Evolutionary conservation across 2,113 vertebrate genomes (phyloP).

Genomic region (Dicerorhinus sumatrensis): DNA sequence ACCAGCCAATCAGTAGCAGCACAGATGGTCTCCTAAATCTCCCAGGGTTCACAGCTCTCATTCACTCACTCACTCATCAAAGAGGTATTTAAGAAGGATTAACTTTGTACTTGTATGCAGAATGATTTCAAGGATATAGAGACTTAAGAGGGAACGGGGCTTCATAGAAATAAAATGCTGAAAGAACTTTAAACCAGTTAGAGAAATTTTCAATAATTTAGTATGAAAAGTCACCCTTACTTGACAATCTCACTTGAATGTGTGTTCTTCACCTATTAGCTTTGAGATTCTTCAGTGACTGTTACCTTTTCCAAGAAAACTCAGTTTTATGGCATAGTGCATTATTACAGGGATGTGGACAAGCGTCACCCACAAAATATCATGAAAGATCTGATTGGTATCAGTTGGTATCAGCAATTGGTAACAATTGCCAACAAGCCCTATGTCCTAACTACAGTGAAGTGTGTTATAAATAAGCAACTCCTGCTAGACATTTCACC

Average conservation of each 20-base stretch:
- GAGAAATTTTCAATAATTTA: conserved; percentile 19
- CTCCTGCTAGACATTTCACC: not conserved
- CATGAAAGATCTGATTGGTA: not conserved
- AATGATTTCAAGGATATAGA: not conserved
- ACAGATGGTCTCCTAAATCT: not conserved
- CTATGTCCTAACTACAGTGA: not conserved
- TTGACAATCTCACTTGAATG: not conserved
- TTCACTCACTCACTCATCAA: not conserved
- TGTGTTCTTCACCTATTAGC: conserved; percentile 24
- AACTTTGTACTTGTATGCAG: not conserved
- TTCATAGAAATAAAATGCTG: not conserved
- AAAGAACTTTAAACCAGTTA: not conserved
- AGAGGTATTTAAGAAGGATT: not conserved
- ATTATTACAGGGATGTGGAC: not conserved
- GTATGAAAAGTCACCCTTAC: not conserved
- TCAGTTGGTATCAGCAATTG: too few species aligned
- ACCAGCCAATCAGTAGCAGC: not conserved
- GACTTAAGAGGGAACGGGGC: not conserved
- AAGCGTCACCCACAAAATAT: not conserved
- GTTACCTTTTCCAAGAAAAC: not conserved
- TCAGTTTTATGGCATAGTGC: not conserved
- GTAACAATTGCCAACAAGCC: not conserved
- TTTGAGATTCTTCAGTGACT: not conserved
- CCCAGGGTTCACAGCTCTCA: not conserved
- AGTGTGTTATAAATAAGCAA: not conserved